Percentiles rank a stretch among this genome's conserved stretches.
Evolutionary conservation across 1,140 invertebrate species (phyloP).

Genomic region (Pseudoatta argentina): DNA sequence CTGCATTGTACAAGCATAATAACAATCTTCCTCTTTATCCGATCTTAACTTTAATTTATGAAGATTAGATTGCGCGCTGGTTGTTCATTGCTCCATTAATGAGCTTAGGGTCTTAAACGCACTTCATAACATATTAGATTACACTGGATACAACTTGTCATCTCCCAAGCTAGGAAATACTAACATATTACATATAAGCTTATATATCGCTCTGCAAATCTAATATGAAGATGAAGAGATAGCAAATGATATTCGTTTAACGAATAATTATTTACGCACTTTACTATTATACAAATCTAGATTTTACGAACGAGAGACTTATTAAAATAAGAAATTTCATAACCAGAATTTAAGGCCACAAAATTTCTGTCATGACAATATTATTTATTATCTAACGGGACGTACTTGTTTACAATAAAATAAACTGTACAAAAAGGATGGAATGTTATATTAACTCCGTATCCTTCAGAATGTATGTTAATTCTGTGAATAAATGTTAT

Average conservation of each 20-base stretch:
- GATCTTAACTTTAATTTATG: conserved; percentile 13
- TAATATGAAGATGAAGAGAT: conserved; percentile 42
- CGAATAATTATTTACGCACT: conserved; percentile 33
- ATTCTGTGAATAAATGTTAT: conserved; percentile 69
- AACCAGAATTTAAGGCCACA: conserved; percentile 75
- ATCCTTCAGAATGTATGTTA: conserved; percentile 67
- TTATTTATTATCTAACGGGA: conserved; percentile 77
- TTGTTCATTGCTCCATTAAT: conserved; percentile 24
- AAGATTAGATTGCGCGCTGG: conserved; percentile 16
- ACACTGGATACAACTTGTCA: conserved; percentile 32
- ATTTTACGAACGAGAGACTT: conserved; percentile 55
- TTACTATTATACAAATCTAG: conserved; percentile 45
- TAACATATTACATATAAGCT: conserved; percentile 42
- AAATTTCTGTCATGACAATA: conserved; percentile 73
- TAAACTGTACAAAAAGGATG: conserved; percentile 78
- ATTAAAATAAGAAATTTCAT: conserved; percentile 62
- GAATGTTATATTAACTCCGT: conserved; percentile 74
- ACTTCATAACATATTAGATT: conserved; percentile 45
- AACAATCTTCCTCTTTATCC: background rate
- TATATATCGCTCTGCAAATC: conserved; percentile 26
- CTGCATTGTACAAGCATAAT: background rate
- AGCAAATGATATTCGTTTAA: conserved; percentile 29
- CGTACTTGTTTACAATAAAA: conserved; percentile 76
- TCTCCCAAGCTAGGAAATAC: conserved; percentile 17
- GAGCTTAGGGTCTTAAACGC: background rate